A percentile compares a stretch with the other conserved stretches of the same genome.
These are phyloP conservation scores for Odontophorus gujanensis DNA, from an alignment of 2,113 vertebrate genomes.

Conservation along the genomic window DNA sequence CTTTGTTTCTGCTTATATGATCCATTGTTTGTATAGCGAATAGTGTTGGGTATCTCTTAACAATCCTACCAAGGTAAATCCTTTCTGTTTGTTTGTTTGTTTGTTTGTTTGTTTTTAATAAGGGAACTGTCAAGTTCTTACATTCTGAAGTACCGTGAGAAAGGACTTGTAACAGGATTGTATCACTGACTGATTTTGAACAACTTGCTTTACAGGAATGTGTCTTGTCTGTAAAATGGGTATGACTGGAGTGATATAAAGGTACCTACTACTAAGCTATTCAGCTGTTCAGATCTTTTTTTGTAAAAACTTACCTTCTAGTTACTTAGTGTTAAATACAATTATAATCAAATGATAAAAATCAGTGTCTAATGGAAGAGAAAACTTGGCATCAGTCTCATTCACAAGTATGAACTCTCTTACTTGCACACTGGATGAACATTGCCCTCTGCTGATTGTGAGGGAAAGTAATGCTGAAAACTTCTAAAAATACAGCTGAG, in stretches of 20 bases:
- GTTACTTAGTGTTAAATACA: neutral
- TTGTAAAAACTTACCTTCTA: rapidly evolving
- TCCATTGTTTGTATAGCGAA: neutral
- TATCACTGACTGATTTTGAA: neutral
- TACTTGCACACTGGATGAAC: neutral
- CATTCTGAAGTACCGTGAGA: neutral
- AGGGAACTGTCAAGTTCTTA: neutral
- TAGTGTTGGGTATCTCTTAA: neutral
- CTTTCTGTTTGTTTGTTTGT: neutral
- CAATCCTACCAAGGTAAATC: neutral
- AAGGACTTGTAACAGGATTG: rapidly evolving
- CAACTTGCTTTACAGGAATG: neutral
- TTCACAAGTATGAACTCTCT: neutral
- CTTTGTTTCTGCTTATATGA: neutral
- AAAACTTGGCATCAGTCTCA: neutral
- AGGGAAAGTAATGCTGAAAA: neutral
- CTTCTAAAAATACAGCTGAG: neutral
- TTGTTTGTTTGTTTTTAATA: neutral
- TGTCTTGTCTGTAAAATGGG: neutral
- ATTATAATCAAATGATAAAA: neutral
- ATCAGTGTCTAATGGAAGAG: neutral
- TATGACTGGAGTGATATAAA: neutral
- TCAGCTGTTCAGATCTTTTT: neutral
- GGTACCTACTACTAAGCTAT: neutral
- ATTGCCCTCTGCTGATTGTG: constrained; percentile 11